Evolutionary conservation across 2,113 vertebrate species (phyloP).

Genomic region (Camelus dromedarius): DNA sequence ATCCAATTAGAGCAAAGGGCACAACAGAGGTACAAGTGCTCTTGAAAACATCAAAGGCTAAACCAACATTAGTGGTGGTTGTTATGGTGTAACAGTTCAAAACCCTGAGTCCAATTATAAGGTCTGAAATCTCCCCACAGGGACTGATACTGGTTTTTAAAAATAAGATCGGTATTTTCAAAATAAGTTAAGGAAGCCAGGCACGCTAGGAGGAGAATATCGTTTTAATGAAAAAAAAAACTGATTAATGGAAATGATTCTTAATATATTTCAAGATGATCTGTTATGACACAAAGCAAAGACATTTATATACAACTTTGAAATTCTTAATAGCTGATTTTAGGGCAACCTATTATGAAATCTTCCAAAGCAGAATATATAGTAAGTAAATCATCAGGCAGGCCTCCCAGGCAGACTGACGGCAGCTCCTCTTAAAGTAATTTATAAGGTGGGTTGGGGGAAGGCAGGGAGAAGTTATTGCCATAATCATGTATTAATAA

Average conservation of each 20-base stretch:
- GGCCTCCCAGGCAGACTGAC: conserved; percentile 67
- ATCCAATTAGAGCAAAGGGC: neutral
- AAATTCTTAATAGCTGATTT: conserved; percentile 81
- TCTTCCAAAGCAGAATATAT: conserved; percentile 75
- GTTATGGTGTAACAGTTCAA: rapidly evolving
- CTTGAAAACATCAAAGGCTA: neutral
- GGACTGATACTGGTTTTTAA: neutral
- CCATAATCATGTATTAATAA: conserved; percentile 73
- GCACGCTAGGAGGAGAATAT: neutral
- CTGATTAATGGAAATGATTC: conserved; percentile 78
- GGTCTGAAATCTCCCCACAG: neutral
- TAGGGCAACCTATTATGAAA: conserved; percentile 78
- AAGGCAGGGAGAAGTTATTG: conserved; percentile 64
- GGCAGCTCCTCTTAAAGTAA: conserved; percentile 69
- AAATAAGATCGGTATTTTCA: neutral
- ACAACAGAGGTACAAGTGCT: no score
- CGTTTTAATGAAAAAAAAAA: conserved; percentile 41
- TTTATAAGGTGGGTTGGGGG: conserved; percentile 55
- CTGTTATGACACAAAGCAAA: conserved; percentile 84
- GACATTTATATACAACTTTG: conserved; percentile 82
- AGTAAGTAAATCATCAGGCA: conserved; percentile 83
- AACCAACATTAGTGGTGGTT: rapidly evolving
- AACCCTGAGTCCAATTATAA: neutral
- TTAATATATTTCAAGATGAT: conserved; percentile 81
- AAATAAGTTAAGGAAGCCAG: neutral